phyloP scores from a whole-genome alignment of 2,888 invertebrate genomes.

The Camptogramma bilineatum region DNA sequence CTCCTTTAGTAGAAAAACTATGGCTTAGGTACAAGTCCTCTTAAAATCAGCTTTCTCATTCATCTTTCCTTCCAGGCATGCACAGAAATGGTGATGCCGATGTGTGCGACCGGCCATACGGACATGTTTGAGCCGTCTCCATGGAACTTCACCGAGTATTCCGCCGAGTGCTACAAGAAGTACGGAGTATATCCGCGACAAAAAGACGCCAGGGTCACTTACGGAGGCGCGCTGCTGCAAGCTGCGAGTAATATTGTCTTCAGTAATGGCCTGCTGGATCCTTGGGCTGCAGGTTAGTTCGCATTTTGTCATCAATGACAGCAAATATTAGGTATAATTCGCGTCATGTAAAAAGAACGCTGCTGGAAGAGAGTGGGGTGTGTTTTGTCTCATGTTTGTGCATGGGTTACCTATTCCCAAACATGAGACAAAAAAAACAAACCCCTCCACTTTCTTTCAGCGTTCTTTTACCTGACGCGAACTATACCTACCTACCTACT shows the following conservation, averaged over 20 bases:
- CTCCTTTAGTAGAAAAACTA: too few species aligned
- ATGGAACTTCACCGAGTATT: slow-evolving; percentile 90
- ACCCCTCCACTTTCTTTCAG: too few species aligned
- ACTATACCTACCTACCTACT: neutral
- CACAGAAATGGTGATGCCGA: slow-evolving; percentile 99
- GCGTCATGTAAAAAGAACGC: too few species aligned
- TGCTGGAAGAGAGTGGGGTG: too few species aligned
- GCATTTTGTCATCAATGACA: neutral
- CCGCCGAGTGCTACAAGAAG: slow-evolving; percentile 88
- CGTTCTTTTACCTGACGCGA: too few species aligned
- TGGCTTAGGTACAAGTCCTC: neutral
- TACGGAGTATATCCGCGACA: slow-evolving; percentile 89
- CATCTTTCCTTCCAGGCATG: slow-evolving; percentile 87
- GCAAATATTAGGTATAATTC: too few species aligned
- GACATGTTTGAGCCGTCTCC: slow-evolving; percentile 93
- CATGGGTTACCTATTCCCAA: too few species aligned
- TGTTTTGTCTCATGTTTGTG: too few species aligned
- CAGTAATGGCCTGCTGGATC: slow-evolving; percentile 94
- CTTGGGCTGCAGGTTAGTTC: slow-evolving; percentile 92
- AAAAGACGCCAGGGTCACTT: slow-evolving; percentile 89
- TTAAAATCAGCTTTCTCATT: neutral
- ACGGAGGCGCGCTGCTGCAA: slow-evolving; percentile 91
- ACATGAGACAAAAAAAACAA: too few species aligned
- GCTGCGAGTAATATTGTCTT: slow-evolving; percentile 90
- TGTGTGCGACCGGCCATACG: slow-evolving; percentile 90